These are phyloP conservation scores for Manis crassicaudata DNA, from an alignment of 2,797 vertebrate species.

Conservation along the genomic window DNA sequence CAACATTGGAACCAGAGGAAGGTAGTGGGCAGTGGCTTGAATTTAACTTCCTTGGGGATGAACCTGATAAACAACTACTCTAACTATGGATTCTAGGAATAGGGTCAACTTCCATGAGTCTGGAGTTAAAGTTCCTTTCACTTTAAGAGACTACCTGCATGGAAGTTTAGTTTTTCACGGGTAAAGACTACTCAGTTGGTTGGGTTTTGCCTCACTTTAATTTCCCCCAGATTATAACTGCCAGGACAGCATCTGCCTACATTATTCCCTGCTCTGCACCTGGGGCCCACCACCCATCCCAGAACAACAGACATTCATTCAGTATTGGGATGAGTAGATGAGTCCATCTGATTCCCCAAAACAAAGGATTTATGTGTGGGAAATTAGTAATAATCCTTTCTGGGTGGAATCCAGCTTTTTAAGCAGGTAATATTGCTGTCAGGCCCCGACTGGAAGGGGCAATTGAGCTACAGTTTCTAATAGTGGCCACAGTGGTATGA, in stretches of 20 bases:
- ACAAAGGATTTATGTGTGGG: neutral
- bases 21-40: neutral
- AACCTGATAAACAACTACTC: neutral
- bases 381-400: neutral
- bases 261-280: neutral
- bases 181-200: neutral
- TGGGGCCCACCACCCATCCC: neutral
- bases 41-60: neutral
- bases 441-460: neutral
- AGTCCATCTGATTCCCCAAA: neutral
- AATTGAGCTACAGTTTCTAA: neutral
- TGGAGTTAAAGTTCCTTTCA: neutral
- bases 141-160: neutral
- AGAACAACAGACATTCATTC: too few species aligned
- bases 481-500: neutral
- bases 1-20: neutral
- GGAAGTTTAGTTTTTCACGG: neutral
- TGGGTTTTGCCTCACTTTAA: neutral
- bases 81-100: neutral
- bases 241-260: neutral
- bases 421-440: neutral
- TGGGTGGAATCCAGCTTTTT: neutral
- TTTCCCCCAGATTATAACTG: neutral
- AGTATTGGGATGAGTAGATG: neutral
- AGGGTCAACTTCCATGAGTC: neutral